Evolutionary conservation across 2,888 invertebrate species (phyloP).

Genomic region (Aleiodes alternator): DNA sequence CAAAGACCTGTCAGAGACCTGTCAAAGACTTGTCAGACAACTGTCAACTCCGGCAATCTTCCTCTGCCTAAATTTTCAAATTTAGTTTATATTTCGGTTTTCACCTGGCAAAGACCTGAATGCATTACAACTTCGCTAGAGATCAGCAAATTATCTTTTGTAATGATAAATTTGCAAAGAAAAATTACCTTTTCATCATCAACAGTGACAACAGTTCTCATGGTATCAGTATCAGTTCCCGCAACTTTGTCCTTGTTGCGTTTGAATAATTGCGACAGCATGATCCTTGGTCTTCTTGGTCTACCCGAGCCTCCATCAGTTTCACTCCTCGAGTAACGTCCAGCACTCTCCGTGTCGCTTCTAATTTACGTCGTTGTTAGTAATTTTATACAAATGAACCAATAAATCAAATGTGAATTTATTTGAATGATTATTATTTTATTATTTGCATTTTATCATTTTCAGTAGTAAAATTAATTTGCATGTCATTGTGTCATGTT

Average conservation of each 20-base stretch:
- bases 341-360: conserved; percentile 84
- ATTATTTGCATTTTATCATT: background rate
- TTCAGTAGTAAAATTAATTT: conserved; percentile 17
- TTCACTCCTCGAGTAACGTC: conserved; percentile 71
- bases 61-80: too few relatives aligned
- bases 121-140: too few relatives aligned
- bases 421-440: conserved; percentile 32
- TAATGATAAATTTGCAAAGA: too few relatives aligned
- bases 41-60: too few relatives aligned
- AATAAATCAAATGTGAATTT: background rate
- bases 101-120: too few relatives aligned
- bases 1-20: too few relatives aligned
- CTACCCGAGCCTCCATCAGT: conserved; percentile 66
- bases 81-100: too few relatives aligned
- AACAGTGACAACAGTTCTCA: conserved; percentile 71
- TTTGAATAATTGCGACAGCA: conserved; percentile 72
- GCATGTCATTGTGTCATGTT: background rate
- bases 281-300: conserved; percentile 68
- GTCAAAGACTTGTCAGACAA: too few relatives aligned
- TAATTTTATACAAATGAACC: conserved; percentile 3
- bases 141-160: too few relatives aligned
- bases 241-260: conserved; percentile 75
- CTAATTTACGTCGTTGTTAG: conserved; percentile 68
- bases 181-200: conserved; percentile 71
- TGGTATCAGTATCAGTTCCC: conserved; percentile 73